Evolutionary conservation across 1,140 invertebrate genomes (phyloP), one percentile per base, ranked within the genome.

Genomic region (Apis cerana): DNA sequence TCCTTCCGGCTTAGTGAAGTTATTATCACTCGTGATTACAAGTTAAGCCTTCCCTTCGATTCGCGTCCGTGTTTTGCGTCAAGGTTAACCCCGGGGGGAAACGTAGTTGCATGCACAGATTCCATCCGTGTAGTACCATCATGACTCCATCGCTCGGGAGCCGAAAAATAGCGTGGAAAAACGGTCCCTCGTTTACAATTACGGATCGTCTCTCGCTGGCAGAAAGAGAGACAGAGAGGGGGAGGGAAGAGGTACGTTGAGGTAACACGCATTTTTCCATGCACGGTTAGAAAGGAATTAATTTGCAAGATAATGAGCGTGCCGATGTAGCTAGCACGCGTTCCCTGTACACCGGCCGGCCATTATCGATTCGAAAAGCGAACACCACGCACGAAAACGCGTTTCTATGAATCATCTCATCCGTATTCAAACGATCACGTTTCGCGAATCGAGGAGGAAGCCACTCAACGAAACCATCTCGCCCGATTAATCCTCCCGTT

Each of bases 281-380:
- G 74, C 64, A 64, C 80, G 33, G 80, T n/a, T 67, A 82, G 81
- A 82, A 77, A 82, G 75, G 81, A 82, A 82, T 82, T 82, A 77
- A 82, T 82, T 82, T 82, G 81, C 81, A 82, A 82, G 81, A 82
- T 82, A 82, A 82, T 77, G 81, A 82, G 81, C 65, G 75, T 64
- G 81, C 67, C 68, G 75, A 70, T 82, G 81, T 82, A 82, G 75
- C 75, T 27, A 64, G 58, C 75, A 77, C 81, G 81, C 75, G 58
- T 82, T 78, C 65, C 75, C 58, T 78, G 75, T 78, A 78, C 33
- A 59, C 56, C 81, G 52, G 23, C 71, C 23, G 58, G 48, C 23
- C 69, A 83, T 83, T 83, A 77, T 74, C 76, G 82, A 83, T 83
- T 83, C 82, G 67, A 79, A 79, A 83, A 80, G 76, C 82, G 76